phyloP scores from a whole-genome alignment of 2,113 vertebrate species.

The Oreotragus oreotragus region DNA sequence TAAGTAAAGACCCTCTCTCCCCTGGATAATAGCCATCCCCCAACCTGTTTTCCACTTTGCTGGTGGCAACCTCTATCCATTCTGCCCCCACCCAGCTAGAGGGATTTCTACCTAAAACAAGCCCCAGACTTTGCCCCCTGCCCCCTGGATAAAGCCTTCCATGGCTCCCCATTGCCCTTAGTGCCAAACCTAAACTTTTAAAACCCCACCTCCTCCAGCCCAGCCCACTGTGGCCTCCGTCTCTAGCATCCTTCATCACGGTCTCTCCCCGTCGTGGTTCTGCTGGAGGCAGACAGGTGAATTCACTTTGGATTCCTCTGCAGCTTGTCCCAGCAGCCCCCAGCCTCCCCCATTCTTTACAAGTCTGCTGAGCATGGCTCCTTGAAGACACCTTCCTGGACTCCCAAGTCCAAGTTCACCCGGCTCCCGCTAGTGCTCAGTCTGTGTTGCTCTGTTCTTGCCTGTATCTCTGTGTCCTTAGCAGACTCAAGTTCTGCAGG shows the following conservation, averaged over 20 bases:
- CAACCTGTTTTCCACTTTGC: not conserved
- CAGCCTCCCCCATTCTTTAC: no score
- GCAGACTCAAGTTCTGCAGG: not conserved
- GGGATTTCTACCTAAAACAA: not conserved
- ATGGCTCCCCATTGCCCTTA: not conserved
- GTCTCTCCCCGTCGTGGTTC: fast-evolving
- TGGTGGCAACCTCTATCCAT: not conserved
- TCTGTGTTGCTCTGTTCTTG: not conserved
- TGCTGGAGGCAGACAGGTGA: not conserved
- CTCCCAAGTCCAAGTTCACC: not conserved
- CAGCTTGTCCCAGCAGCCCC: no score
- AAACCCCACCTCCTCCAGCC: not conserved
- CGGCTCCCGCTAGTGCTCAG: not conserved
- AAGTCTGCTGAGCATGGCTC: no score
- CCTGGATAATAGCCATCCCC: not conserved
- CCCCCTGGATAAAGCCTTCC: not conserved
- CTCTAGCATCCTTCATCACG: not conserved
- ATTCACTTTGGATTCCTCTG: not conserved
- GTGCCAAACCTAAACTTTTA: not conserved
- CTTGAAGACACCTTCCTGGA: not conserved
- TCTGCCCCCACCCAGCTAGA: not conserved
- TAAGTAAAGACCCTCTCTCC: not conserved
- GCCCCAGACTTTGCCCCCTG: not conserved
- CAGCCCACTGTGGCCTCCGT: not conserved
- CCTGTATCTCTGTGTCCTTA: not conserved